These are phyloP conservation scores for Papilio polyxenes DNA, from an alignment of 1,140 invertebrate species.

Conservation along the genomic window DNA sequence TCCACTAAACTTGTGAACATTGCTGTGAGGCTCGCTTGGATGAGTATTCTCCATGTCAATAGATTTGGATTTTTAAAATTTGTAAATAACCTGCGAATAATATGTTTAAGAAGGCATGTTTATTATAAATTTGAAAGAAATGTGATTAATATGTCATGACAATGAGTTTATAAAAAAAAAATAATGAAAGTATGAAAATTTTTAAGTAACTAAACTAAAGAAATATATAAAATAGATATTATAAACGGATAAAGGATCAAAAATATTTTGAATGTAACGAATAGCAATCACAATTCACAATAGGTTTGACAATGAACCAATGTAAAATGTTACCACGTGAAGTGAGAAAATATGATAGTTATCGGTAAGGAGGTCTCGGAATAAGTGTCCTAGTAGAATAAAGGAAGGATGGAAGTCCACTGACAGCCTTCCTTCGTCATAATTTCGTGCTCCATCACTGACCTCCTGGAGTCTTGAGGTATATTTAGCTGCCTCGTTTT, in stretches of 20 bases:
- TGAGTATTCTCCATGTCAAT: slow-evolving; percentile 50
- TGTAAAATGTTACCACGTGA: neutral
- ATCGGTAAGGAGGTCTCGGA: no score
- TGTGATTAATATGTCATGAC: neutral
- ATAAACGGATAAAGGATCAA: neutral
- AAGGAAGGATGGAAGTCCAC: no score
- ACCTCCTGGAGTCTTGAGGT: no score
- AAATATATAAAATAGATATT: neutral
- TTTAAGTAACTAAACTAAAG: neutral
- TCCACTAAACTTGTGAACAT: slow-evolving; percentile 61
- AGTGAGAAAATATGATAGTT: neutral
- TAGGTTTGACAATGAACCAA: neutral
- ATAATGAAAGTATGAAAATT: neutral
- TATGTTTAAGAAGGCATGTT: neutral
- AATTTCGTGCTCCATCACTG: no score
- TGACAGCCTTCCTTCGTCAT: no score
- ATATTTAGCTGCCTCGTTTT: no score
- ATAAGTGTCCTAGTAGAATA: no score
- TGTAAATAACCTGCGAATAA: neutral
- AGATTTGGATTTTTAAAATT: neutral
- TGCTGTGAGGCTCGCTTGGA: slow-evolving; percentile 59
- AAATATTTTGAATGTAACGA: neutral
- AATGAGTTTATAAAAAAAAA: neutral
- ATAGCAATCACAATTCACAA: neutral
- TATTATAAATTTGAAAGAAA: neutral